Base-by-base conservation (phyloP, 2,888 invertebrate species). In the Dryadula phaetusa region DNA sequence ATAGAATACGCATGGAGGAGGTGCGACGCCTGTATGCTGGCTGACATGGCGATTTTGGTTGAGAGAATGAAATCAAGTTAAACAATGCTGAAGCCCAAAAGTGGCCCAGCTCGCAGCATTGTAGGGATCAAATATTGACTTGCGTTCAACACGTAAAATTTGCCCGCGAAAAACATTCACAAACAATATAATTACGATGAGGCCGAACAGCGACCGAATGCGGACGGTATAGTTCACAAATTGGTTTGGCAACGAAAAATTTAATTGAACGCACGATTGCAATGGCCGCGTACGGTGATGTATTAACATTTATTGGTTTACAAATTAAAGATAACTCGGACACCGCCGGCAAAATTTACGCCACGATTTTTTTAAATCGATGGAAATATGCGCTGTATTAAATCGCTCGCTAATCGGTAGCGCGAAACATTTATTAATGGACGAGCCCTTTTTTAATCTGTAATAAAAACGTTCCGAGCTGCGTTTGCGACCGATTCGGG, bases 281-380 rank as follows among this genome's bases (percentile, higher is more conserved):
- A 81, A 72, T 81, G 75, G 74, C 70, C 72, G 73, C 67, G 71
- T 64, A 71, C 72, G 71, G 77, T 91, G 91, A 91, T 87, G 87
- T 89, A 90, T 91, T 89, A 88, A 90, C 88, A 90, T 90, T 91
- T 90, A 91, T 92, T 91, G 90, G 86, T 88, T 90, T 85, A 87
- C 90, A 88, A 88, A 90, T 90, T 91, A 88, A 91, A 93, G 87
- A 87, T 88, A 84, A 84, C 85, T 77, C 80, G 78, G 70, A 79
- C 78, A 75, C 73, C 77, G 76, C 72, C 67, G 70, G 73, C 76
- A 71, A 72, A 75, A 82, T 81, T 81, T 79, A 79, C 75, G 75
- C 77, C 77, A 77, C 77, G 80, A 81, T 81, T 76, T 75, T 76
- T 87, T 87, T 83, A 83, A 79, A 77, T 75, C 74, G 69, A 69